These are phyloP conservation scores for Prochilodus magdalenae DNA, from an alignment of 2,113 vertebrate species.

Conservation along the genomic window DNA sequence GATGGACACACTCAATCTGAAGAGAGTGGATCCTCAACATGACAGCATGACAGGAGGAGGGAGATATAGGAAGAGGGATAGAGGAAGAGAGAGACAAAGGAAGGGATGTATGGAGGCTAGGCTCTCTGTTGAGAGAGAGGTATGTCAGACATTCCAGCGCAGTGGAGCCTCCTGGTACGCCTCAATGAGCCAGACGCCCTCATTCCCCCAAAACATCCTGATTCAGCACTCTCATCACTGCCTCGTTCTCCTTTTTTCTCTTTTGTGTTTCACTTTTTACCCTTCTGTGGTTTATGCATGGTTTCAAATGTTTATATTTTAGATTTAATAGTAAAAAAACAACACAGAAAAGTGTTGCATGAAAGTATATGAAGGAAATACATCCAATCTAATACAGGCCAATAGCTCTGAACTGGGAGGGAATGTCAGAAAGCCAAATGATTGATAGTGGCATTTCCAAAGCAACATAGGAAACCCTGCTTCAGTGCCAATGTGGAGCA, in stretches of 20 bases:
- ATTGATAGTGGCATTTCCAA: no score
- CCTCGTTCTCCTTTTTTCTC: not conserved
- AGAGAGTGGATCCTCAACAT: not conserved
- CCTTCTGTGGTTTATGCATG: no score
- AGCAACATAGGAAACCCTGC: no score
- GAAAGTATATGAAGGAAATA: no score
- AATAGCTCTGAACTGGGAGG: no score
- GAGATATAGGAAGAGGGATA: not conserved
- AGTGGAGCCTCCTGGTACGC: slow-evolving; percentile 29
- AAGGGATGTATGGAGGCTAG: slow-evolving; percentile 21
- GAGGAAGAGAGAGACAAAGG: not conserved
- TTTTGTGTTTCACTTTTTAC: not conserved
- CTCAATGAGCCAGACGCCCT: slow-evolving; percentile 17
- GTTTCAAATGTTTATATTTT: no score
- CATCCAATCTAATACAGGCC: no score
- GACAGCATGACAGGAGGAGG: not conserved
- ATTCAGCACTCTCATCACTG: slow-evolving; percentile 1
- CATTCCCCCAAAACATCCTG: slow-evolving; percentile 1
- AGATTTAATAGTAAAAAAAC: no score
- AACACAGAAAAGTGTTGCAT: no score
- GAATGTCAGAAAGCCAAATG: no score
- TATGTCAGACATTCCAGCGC: slow-evolving; percentile 40
- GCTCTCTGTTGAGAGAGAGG: slow-evolving; percentile 31
- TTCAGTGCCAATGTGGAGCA: no score
- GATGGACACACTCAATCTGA: not conserved